Evolutionary conservation across 37 sponge, comb jelly and placozoan species (phyloP).

Genomic region (Lycopodina hypogea): DNA sequence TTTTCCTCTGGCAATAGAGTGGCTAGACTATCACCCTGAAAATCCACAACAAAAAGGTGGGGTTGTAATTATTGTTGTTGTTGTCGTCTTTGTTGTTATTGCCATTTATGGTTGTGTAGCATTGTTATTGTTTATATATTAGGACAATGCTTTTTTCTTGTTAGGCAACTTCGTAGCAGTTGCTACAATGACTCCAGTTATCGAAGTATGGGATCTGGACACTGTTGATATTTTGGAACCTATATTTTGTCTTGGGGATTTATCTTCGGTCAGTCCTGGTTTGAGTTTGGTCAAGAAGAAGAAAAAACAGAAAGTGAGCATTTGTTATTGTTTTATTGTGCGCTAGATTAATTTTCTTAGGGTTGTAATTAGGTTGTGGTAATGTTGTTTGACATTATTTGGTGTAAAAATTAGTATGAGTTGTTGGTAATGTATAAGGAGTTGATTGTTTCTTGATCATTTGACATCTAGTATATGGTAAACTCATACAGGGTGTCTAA

Average conservation of each 20-base stretch:
- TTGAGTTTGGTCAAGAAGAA: slow-evolving; percentile 40
- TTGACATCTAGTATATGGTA: too few relatives aligned
- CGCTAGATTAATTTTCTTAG: neutral
- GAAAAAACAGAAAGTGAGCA: slow-evolving; percentile 42
- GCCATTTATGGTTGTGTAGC: neutral
- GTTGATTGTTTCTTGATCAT: too few relatives aligned
- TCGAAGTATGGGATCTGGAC: slow-evolving; percentile 98
- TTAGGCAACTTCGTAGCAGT: slow-evolving; percentile 79
- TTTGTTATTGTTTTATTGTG: neutral
- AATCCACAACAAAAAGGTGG: slow-evolving; percentile 60
- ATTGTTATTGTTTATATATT: too few relatives aligned
- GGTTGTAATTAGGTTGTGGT: neutral
- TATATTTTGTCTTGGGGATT: slow-evolving; percentile 64
- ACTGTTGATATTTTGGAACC: slow-evolving; percentile 83
- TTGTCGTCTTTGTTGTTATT: neutral
- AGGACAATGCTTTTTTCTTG: too few relatives aligned
- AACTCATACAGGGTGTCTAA: too few relatives aligned
- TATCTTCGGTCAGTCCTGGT: neutral
- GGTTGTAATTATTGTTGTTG: neutral
- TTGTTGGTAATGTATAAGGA: too few relatives aligned
- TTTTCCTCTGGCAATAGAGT: slow-evolving; percentile 87
- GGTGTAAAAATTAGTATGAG: too few relatives aligned
- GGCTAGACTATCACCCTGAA: slow-evolving; percentile 85
- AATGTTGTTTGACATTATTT: neutral
- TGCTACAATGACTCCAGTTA: slow-evolving; percentile 84